These are phyloP conservation scores for Megaustenia siamemsis DNA, from an alignment of 2,888 invertebrate genomes.

Conservation along the genomic window DNA sequence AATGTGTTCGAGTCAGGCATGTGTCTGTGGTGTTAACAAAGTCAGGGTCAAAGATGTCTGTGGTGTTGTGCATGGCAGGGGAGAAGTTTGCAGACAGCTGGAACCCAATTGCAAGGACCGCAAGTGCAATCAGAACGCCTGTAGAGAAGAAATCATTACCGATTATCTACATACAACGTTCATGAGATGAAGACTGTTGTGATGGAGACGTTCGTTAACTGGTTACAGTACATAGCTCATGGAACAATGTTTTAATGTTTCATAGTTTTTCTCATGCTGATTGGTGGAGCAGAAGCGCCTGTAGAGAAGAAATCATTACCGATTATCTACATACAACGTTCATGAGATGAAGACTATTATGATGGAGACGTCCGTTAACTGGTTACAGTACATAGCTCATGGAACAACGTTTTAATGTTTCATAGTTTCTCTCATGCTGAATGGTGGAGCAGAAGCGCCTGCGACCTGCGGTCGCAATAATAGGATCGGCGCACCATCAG, in stretches of 20 bases:
- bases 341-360: too few species aligned
- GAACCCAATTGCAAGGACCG: constrained; percentile 80
- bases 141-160: neutral
- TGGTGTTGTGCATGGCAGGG: constrained; percentile 68
- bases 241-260: too few species aligned
- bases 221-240: too few species aligned
- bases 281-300: constrained; percentile 79
- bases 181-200: too few species aligned
- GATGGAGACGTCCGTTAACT: too few species aligned
- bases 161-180: neutral
- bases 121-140: constrained; percentile 79
- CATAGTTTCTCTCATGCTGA: too few species aligned
- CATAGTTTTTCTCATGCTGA: too few species aligned
- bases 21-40: neutral
- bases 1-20: neutral
- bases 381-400: too few species aligned
- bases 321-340: neutral
- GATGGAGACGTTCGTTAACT: too few species aligned
- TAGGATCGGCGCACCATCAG: too few species aligned
- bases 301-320: neutral
- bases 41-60: constrained; percentile 20
- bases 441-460: constrained; percentile 79
- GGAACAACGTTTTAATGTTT: too few species aligned
- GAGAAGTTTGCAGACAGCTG: constrained; percentile 77
- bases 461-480: too few species aligned